These are phyloP conservation scores for Rhipidura dahli DNA, from an alignment of 2,113 vertebrate species.

Conservation along the genomic window DNA sequence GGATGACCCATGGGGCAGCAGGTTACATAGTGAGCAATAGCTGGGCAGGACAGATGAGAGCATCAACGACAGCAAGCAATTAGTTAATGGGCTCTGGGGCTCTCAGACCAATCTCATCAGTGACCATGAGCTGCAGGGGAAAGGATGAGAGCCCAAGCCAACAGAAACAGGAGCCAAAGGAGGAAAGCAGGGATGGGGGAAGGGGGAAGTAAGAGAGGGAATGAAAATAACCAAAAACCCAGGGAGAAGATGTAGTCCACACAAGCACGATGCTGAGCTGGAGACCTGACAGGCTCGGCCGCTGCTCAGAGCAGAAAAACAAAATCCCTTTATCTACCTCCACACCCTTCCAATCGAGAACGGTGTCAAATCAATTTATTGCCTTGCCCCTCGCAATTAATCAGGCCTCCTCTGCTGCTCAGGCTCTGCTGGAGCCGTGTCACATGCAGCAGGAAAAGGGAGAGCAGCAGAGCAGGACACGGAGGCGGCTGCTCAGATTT, in stretches of 20 bases:
- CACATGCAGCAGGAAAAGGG: not conserved
- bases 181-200: not conserved
- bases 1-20: not conserved
- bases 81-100: conserved; percentile 56
- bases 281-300: not conserved
- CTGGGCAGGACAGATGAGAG: not conserved
- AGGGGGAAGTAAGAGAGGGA: not conserved
- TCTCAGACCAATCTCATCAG: conserved; percentile 35
- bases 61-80: conserved; percentile 25
- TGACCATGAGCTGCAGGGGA: not conserved
- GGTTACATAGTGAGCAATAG: conserved; percentile 17
- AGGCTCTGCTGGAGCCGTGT: not conserved
- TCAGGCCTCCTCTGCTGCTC: not conserved
- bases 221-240: not conserved
- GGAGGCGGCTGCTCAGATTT: conserved; percentile 22
- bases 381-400: conserved; percentile 10
- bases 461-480: not conserved
- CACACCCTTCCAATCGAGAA: not conserved
- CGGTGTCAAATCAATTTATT: conserved; percentile 37
- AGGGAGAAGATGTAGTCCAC: not conserved
- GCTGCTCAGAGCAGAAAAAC: not conserved
- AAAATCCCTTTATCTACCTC: conserved; percentile 5
- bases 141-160: conserved; percentile 1
- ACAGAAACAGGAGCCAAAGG: not conserved
- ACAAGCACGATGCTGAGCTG: not conserved